A percentile compares a stretch with the other conserved stretches of the same genome.
phyloP scores from a whole-genome alignment of 1,140 invertebrate genomes.

The Trichogramma pretiosum region DNA sequence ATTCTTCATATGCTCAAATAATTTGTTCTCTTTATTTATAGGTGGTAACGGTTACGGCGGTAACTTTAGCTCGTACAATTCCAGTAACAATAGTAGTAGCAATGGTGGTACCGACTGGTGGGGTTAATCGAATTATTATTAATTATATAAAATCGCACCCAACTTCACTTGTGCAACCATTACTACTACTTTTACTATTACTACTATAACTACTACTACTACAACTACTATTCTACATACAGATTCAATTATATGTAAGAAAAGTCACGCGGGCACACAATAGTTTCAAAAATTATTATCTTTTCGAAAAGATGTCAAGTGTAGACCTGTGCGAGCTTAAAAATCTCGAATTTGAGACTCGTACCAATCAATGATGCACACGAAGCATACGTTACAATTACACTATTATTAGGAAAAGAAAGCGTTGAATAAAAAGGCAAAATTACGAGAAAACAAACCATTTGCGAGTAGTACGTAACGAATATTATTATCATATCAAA shows the following conservation, averaged over 20 bases:
- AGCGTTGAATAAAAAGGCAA: slow-evolving; percentile 13
- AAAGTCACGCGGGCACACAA: slow-evolving; percentile 27
- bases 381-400: slow-evolving; percentile 12
- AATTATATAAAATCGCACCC: slow-evolving; percentile 15
- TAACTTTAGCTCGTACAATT: slow-evolving; percentile 38
- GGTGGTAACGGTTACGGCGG: slow-evolving; percentile 30
- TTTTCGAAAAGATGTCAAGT: too few species aligned
- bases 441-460: slow-evolving; percentile 19
- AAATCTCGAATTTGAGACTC: slow-evolving; percentile 8
- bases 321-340: slow-evolving; percentile 9
- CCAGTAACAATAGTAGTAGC: slow-evolving; percentile 35
- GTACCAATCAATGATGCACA: slow-evolving; percentile 2
- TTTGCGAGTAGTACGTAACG: slow-evolving; percentile 14
- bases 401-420: slow-evolving; percentile 5
- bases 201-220: slow-evolving; percentile 39
- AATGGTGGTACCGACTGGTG: slow-evolving; percentile 41
- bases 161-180: slow-evolving; percentile 17
- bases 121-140: too few species aligned
- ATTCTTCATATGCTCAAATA: too few species aligned
- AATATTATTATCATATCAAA: too few species aligned
- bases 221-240: slow-evolving; percentile 40
- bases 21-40: slow-evolving; percentile 3
- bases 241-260: slow-evolving; percentile 45
- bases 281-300: slow-evolving; percentile 8
- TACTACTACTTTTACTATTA: too few species aligned